These are phyloP conservation scores for Psilopsiagon aurifrons DNA, from an alignment of 2,113 vertebrate genomes.

Conservation along the genomic window DNA sequence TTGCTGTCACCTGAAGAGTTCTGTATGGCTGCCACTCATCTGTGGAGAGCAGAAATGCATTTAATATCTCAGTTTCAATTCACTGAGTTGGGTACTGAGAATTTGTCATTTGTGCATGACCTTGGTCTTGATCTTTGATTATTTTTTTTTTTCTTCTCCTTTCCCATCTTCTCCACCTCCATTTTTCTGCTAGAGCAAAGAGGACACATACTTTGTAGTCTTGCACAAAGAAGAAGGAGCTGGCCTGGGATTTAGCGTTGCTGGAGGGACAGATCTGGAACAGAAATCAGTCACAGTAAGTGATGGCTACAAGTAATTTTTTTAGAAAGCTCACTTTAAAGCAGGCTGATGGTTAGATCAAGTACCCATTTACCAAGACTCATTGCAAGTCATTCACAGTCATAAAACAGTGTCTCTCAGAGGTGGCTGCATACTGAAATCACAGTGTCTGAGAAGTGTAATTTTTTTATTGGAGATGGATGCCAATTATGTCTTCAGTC, in stretches of 20 bases:
- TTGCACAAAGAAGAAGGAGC: conserved; percentile 90
- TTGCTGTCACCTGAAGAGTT: not conserved
- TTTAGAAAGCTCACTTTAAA: not conserved
- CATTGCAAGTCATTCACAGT: not conserved
- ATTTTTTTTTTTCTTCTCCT: not conserved
- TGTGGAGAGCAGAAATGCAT: not conserved
- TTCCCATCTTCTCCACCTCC: not conserved
- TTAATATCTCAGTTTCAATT: not conserved
- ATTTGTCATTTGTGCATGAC: not conserved
- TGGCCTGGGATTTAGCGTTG: conserved; percentile 92
- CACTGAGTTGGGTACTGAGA: not conserved
- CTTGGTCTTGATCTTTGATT: not conserved
- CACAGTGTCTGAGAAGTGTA: not conserved
- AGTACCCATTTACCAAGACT: conserved; percentile 20
- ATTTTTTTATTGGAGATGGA: conserved; percentile 28
- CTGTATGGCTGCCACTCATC: not conserved
- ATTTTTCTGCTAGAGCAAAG: conserved; percentile 77
- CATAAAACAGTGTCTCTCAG: not conserved
- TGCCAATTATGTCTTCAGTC: not conserved
- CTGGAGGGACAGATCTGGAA: conserved; percentile 88
- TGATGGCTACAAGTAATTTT: conserved; percentile 13
- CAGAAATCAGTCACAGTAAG: conserved; percentile 87
- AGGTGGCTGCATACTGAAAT: not conserved
- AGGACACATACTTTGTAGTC: conserved; percentile 83
- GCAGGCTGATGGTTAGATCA: conserved; percentile 26